Evolutionary conservation across 92 coral and sea anemone species (phyloP), one percentile per base, ranked within the genome.

Genomic region (Bergia puertoricense): DNA sequence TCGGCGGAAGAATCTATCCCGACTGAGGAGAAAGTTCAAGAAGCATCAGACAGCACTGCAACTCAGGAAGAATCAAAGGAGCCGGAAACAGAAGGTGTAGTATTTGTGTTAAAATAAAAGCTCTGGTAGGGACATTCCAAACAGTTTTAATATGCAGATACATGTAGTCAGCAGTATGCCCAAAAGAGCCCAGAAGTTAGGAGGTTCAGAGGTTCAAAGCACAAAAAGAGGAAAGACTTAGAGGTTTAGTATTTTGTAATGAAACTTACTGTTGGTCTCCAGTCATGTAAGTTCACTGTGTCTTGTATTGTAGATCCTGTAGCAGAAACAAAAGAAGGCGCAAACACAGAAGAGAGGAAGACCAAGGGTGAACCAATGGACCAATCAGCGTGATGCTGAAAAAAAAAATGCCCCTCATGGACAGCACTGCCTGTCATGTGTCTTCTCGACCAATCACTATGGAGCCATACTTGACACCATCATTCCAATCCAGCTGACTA

Each of bases 281-380:
- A 62, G 7, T 18, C 7, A 62, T 15, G 68, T 62, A 13, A 62
- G 16, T 3, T 57, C 13, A 1, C 6, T 7, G 3, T 36, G 8
- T 57, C 18, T 80, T 40, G 37, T 56, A 56, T 38, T 80, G 72
- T 43, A 39, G 72, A 54, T 80, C 50, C 73, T 57, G 46, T 7
- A 4, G 50, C 42, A 54, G 39, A 30, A 38, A 51, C 56, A 20
- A 80, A 5, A 22, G 84, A 56, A 56, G 69, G 57, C 4, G 13
- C 20, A 38, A 73, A 39, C 44, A 38, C 15, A 39, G 77, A 73
- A 73, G 68, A 57, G 5, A 54, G 57, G 46, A 57, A 80, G 68
- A 22, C 48, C 3, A 37, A 16, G 69, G 85, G 16, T 0, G 85
- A 80, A 59, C 45, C 85, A 14, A 80, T 80, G 85, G 85, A 80